phyloP scores from a whole-genome alignment of 2,888 invertebrate genomes.

The Nezara viridula region DNA sequence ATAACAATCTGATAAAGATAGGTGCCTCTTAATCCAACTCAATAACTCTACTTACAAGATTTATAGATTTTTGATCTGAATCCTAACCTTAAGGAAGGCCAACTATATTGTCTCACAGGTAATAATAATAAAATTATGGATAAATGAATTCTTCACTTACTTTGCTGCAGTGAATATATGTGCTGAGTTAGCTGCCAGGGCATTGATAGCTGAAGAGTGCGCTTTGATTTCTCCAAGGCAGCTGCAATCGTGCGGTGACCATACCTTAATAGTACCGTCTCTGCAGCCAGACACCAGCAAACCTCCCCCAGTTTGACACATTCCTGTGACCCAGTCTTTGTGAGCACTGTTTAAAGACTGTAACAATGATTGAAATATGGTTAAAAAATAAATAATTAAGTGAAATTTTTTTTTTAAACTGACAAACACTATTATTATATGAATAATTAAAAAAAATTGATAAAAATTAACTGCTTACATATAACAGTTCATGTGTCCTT shows the following conservation, averaged over 20 bases:
- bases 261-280: slow-evolving; percentile 81
- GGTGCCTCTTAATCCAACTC: background rate
- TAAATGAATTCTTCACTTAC: slow-evolving; percentile 70
- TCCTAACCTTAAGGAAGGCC: background rate
- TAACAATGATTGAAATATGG: slow-evolving; percentile 54
- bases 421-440: no score
- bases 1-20: no score
- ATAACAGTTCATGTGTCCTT: slow-evolving; percentile 73
- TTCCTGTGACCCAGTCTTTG: slow-evolving; percentile 88
- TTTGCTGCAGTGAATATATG: slow-evolving; percentile 86
- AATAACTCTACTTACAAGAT: background rate
- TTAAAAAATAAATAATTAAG: no score
- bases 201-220: slow-evolving; percentile 78
- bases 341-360: slow-evolving; percentile 85
- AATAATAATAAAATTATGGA: background rate
- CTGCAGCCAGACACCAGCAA: slow-evolving; percentile 82
- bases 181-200: slow-evolving; percentile 76
- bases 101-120: background rate
- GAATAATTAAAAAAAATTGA: background rate
- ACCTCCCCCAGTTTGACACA: slow-evolving; percentile 72
- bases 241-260: slow-evolving; percentile 79
- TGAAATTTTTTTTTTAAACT: no score
- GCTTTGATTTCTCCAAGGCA: slow-evolving; percentile 78
- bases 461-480: slow-evolving; percentile 69
- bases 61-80: background rate